Evolutionary conservation across 2,797 vertebrate genomes (phyloP), one percentile per base, ranked within the genome.

Genomic region (Limnodromus scolopaceus): DNA sequence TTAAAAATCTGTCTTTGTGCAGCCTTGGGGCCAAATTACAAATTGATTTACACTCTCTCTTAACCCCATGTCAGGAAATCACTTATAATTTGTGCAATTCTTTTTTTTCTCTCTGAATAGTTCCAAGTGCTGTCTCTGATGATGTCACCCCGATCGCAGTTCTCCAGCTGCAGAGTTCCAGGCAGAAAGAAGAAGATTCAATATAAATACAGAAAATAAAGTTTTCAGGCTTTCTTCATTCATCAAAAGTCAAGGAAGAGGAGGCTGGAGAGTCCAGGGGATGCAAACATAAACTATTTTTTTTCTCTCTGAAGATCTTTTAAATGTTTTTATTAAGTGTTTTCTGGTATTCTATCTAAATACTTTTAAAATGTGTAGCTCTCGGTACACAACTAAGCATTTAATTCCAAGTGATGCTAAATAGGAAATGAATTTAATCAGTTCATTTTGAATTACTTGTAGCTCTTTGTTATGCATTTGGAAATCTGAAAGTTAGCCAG

Each of bases 401-500:
- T 90, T 92, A 20, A 60, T 63, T 81, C 23, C 28, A 63, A 76
- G 12, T 36, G 61, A 14, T 34, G 4, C 9, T 90, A 84, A 86
- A 65, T 18, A 88, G 38, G 38, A 92, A 89, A 87, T 24, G 0
- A 85, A 65, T 57, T 20, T 41, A 64, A 32, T 91, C 34, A 39
- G 19, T 84, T 78, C 0, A 7, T 58, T 86, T 60, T 76, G 63
- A 92, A 25, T 41, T 88, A 79, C 61, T 65, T 90, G 18, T 30
- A 88, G 22, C 13, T 72, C 36, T 63, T 94, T 82, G 69, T 78
- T 46, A 83, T 9, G 7, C n/a, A n/a, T 75, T 95, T 74, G 72
- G 48, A 97, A 95, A 51, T 45, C 77, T 71, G 66, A 95, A 96
- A 96, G 70, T 54, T 72, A 66, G 57, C 71, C 76, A 86, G 60